Evolutionary conservation across 2,888 invertebrate genomes (phyloP).

Genomic region (Limnephilus rhombicus): DNA sequence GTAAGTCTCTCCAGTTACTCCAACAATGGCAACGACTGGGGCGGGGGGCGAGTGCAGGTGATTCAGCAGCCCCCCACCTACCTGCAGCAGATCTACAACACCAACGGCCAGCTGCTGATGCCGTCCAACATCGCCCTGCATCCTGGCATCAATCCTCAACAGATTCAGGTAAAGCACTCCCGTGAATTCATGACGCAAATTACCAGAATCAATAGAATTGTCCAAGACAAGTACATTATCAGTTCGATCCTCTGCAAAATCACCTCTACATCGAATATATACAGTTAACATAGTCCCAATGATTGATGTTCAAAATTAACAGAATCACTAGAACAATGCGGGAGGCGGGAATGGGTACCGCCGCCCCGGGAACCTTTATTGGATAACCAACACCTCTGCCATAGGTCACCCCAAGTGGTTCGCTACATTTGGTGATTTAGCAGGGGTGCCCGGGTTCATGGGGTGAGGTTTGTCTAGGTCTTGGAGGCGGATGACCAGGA

Average conservation of each 20-base stretch:
- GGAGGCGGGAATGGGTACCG: too few species aligned
- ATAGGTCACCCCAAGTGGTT: too few species aligned
- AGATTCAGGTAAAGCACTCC: slow-evolving; percentile 80
- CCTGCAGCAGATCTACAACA: slow-evolving; percentile 88
- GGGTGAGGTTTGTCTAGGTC: too few species aligned
- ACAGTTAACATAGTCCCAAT: slow-evolving; percentile 75
- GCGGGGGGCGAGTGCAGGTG: slow-evolving; percentile 88
- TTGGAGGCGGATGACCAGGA: too few species aligned
- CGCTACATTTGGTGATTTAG: too few species aligned
- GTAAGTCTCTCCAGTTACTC: slow-evolving; percentile 26
- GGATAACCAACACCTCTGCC: too few species aligned
- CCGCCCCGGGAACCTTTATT: too few species aligned
- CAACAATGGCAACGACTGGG: slow-evolving; percentile 76
- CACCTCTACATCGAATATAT: slow-evolving; percentile 76
- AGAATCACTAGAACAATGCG: too few species aligned
- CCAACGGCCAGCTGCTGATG: slow-evolving; percentile 88
- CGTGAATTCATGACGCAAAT: background rate
- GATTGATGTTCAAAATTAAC: too few species aligned
- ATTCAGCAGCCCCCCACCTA: slow-evolving; percentile 91
- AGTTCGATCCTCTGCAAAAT: too few species aligned
- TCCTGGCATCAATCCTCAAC: slow-evolving; percentile 85
- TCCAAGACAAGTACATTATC: too few species aligned
- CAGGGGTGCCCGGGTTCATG: too few species aligned
- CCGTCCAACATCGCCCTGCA: slow-evolving; percentile 88
- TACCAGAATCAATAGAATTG: background rate